These are phyloP conservation scores for Synanthedon vespiformis DNA, from an alignment of 2,888 invertebrate genomes.

Conservation along the genomic window DNA sequence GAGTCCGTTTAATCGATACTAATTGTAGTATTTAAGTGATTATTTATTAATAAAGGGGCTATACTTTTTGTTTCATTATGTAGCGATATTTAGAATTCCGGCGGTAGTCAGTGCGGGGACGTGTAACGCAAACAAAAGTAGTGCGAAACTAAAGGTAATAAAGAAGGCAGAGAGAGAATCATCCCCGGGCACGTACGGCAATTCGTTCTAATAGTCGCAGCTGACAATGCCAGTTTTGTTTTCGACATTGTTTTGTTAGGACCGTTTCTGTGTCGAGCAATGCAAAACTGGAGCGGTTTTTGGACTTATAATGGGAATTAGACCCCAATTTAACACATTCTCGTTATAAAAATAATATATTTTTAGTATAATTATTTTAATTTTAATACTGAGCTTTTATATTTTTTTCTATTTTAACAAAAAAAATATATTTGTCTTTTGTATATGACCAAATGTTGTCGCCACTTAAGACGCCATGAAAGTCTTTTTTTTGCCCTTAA, in stretches of 20 bases:
- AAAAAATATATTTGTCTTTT: no score
- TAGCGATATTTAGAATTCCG: constrained; percentile 31
- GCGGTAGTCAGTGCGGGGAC: constrained; percentile 26
- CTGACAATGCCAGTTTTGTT: constrained; percentile 38
- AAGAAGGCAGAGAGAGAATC: constrained; percentile 34
- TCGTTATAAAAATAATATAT: no score
- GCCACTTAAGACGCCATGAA: not conserved
- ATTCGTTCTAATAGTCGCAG: constrained; percentile 59
- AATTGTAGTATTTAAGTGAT: constrained; percentile 20
- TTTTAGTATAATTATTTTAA: no score
- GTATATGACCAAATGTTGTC: not conserved
- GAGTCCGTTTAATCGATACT: constrained; percentile 23
- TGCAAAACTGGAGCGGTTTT: constrained; percentile 43
- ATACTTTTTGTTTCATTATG: constrained; percentile 23
- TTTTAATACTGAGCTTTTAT: no score
- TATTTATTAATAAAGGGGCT: constrained; percentile 4
- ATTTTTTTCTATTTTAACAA: no score
- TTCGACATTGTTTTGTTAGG: constrained; percentile 59
- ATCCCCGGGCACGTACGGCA: constrained; percentile 52
- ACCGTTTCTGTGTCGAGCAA: constrained; percentile 31
- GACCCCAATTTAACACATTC: no score
- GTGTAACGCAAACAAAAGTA: constrained; percentile 51
- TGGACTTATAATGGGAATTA: not conserved
- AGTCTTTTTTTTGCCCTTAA: constrained; percentile 27
- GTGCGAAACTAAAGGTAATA: constrained; percentile 50